phyloP scores from a whole-genome alignment of 2,888 invertebrate genomes.

The Tenthredo livida region DNA sequence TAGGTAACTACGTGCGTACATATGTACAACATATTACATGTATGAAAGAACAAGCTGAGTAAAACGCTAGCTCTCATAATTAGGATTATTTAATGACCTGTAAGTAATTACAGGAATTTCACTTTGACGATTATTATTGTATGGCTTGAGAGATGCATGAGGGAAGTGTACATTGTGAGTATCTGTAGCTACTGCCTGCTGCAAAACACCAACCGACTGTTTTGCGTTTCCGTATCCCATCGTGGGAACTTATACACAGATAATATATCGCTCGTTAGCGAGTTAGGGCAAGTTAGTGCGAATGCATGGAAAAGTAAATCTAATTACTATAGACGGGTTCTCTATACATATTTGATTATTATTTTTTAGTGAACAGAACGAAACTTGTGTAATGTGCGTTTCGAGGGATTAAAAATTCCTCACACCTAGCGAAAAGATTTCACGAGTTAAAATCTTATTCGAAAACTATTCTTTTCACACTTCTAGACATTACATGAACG shows the following conservation, averaged over 20 bases:
- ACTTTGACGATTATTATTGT: conserved; percentile 35
- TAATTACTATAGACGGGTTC: not conserved
- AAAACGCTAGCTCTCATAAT: not conserved
- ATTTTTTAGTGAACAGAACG: not conserved
- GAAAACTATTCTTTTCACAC: not conserved
- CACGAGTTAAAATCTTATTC: not conserved
- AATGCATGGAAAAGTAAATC: not conserved
- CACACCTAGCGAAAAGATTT: too few relatives aligned
- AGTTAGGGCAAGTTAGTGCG: not conserved
- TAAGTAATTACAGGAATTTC: conserved; percentile 26
- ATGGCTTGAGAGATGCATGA: not conserved
- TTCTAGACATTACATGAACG: too few relatives aligned
- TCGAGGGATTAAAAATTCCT: not conserved
- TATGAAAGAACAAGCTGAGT: not conserved
- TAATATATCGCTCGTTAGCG: conserved; percentile 12
- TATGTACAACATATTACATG: not conserved
- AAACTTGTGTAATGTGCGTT: not conserved
- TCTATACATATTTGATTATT: not conserved
- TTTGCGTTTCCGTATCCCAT: conserved; percentile 19
- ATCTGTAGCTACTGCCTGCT: not conserved
- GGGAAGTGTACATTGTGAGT: not conserved
- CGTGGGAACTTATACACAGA: conserved; percentile 29
- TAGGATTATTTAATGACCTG: conserved; percentile 9
- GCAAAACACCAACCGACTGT: not conserved
- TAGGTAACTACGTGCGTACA: not conserved